These are phyloP conservation scores for Tauraco hartlaubi DNA, from an alignment of 2,797 vertebrate species.

Conservation along the genomic window DNA sequence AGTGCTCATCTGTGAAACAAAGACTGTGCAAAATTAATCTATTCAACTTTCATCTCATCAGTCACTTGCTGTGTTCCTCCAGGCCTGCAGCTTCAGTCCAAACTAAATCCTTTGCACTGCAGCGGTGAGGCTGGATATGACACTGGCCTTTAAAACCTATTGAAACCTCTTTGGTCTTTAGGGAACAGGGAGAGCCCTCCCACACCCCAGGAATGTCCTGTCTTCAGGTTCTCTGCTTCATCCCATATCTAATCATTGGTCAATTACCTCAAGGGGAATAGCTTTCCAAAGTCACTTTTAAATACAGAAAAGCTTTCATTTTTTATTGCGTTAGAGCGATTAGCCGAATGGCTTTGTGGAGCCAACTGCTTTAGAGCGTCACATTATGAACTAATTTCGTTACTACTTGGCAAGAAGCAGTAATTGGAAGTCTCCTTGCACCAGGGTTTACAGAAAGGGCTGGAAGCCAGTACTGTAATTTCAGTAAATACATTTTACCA, in stretches of 20 bases:
- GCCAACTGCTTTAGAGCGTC: not conserved
- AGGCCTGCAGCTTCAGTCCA: not conserved
- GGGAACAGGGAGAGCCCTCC: not conserved
- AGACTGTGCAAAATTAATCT: not conserved
- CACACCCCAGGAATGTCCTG: not conserved
- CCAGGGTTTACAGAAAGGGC: not conserved
- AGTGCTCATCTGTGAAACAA: not conserved
- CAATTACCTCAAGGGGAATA: not conserved
- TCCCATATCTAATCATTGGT: not conserved
- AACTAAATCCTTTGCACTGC: not conserved
- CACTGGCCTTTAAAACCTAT: not conserved
- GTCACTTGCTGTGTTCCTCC: not conserved
- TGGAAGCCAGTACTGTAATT: not conserved
- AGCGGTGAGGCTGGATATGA: not conserved
- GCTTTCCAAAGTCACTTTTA: conserved; percentile 2
- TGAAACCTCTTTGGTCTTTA: not conserved
- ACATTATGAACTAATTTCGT: conserved; percentile 18
- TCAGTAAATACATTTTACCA: not conserved
- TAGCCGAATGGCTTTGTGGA: not conserved
- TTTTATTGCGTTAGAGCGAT: not conserved
- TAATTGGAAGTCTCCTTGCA: not conserved
- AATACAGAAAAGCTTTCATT: not conserved
- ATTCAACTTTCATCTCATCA: not conserved
- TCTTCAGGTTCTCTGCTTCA: not conserved
- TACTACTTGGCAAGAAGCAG: not conserved